Conservation (phyloP, 2,113 vertebrate genomes). For the Triplophysa dalaica region DNA sequence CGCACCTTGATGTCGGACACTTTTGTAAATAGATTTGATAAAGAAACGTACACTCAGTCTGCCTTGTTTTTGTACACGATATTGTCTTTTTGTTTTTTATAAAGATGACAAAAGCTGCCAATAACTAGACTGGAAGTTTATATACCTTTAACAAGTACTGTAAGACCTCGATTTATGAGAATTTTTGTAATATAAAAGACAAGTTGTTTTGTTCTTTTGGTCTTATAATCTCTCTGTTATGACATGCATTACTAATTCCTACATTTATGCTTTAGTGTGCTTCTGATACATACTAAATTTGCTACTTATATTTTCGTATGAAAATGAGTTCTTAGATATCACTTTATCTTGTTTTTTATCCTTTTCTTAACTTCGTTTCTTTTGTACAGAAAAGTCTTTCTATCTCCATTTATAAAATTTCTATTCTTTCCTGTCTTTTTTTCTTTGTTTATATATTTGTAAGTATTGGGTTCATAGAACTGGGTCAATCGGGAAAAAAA, state of each 20-base stretch:
- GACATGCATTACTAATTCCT: constrained; percentile 98
- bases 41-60: constrained; percentile 79
- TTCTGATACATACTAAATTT: constrained; percentile 99
- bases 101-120: constrained; percentile 82
- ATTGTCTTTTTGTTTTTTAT: constrained; percentile 81
- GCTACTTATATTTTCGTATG: constrained; percentile 99
- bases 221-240: constrained; percentile 65
- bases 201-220: constrained; percentile 86
- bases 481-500: constrained; percentile 92
- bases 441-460: constrained; percentile 97
- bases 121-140: constrained; percentile 97
- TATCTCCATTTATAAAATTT: constrained; percentile 92
- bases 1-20: constrained; percentile 83
- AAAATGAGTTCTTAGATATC: constrained; percentile 99
- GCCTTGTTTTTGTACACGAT: constrained; percentile 89
- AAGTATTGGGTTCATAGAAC: constrained; percentile 98
- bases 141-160: constrained; percentile 95
- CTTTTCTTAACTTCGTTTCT: constrained; percentile 69
- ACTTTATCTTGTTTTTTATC: constrained; percentile 96
- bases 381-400: constrained; percentile 98
- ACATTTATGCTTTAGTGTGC: constrained; percentile 99
- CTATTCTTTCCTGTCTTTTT: constrained; percentile 61
- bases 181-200: constrained; percentile 92
- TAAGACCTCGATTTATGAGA: constrained; percentile 98
- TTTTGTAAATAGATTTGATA: constrained; percentile 93